Percentiles rank a stretch among this genome's conserved stretches.
Conservation (phyloP, 2,113 vertebrate genomes). For the Hystrix brachyura region DNA sequence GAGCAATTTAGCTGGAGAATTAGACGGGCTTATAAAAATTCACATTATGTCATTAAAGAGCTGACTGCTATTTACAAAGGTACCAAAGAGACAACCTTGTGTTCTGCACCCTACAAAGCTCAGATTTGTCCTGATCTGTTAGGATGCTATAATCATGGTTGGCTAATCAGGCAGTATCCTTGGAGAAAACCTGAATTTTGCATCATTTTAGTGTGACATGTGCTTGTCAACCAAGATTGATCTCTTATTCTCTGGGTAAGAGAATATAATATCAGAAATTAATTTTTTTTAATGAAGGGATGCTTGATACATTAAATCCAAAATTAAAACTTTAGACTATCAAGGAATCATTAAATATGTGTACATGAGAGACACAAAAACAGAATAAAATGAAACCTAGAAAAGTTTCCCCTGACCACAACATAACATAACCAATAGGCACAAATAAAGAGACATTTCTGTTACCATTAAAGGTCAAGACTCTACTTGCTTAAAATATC, state of each 20-base stretch:
- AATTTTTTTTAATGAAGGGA: background rate
- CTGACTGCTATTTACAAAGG: slow-evolving; percentile 64
- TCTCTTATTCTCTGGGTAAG: background rate
- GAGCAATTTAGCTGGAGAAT: slow-evolving; percentile 47
- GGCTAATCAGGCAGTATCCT: background rate
- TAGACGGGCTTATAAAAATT: slow-evolving; percentile 68
- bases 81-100: background rate
- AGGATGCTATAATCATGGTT: background rate
- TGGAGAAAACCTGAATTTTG: background rate
- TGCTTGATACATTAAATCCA: background rate
- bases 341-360: slow-evolving; percentile 6
- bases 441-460: background rate
- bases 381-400: background rate
- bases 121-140: background rate
- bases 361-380: background rate
- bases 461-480: rapidly evolving
- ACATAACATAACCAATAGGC: background rate
- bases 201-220: background rate
- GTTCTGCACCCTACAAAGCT: background rate
- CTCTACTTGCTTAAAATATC: background rate
- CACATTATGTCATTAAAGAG: slow-evolving; percentile 71
- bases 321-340: slow-evolving; percentile 47
- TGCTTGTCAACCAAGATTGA: background rate
- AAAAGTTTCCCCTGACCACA: background rate
- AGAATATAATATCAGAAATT: background rate